These are phyloP conservation scores for Meganola albula DNA, from an alignment of 2,888 invertebrate genomes.

Conservation along the genomic window DNA sequence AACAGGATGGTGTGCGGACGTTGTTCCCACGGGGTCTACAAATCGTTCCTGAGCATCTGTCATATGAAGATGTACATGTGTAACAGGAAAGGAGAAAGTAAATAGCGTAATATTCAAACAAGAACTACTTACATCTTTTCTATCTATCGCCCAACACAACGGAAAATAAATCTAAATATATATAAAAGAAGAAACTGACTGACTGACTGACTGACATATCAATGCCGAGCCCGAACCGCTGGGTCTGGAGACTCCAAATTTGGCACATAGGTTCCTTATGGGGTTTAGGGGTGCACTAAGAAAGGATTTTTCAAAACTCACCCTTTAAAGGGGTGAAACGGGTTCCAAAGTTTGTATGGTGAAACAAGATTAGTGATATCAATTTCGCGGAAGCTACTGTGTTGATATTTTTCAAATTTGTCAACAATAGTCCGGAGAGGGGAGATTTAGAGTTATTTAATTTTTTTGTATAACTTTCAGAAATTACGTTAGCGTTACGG, in stretches of 20 bases:
- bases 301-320: too few species aligned
- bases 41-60: not conserved
- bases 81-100: not conserved
- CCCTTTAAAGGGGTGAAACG: too few species aligned
- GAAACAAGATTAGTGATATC: not conserved
- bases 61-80: not conserved
- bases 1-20: not conserved
- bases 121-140: not conserved
- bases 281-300: too few species aligned
- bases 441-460: not conserved
- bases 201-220: not conserved
- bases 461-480: not conserved
- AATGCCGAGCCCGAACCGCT: not conserved
- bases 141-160: not conserved
- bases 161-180: not conserved
- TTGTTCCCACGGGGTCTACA: not conserved
- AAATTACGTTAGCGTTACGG: not conserved
- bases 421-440: too few species aligned
- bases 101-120: not conserved
- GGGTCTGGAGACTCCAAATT: not conserved
- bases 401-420: not conserved
- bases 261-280: not conserved
- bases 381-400: not conserved
- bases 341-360: not conserved
- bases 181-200: not conserved